Percentiles rank a stretch among this genome's conserved stretches.
Conservation (phyloP, 2,888 invertebrate species). For the Melikaiella ostensackeni region DNA sequence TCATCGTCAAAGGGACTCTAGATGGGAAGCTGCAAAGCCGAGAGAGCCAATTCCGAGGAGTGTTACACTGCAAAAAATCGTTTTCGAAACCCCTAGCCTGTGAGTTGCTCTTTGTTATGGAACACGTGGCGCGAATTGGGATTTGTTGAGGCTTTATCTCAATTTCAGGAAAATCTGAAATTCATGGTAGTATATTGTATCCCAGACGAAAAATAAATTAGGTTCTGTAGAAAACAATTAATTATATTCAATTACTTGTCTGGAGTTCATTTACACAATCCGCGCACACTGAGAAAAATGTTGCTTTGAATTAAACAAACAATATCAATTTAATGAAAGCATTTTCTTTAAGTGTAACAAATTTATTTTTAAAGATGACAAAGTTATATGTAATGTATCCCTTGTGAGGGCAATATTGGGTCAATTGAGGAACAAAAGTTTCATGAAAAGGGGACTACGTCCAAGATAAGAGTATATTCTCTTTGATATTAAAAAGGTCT, state of each 20-base stretch:
- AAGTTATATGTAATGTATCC: background rate
- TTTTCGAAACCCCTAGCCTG: constrained; percentile 58
- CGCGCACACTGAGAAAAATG: too few relatives aligned
- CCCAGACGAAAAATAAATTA: constrained; percentile 34
- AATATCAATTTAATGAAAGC: background rate
- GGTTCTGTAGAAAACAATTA: background rate
- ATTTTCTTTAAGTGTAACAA: background rate
- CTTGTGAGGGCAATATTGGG: background rate
- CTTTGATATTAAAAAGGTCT: background rate
- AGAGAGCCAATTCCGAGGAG: constrained; percentile 67
- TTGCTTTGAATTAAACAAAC: too few relatives aligned
- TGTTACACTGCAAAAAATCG: constrained; percentile 72
- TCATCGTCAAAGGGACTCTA: constrained; percentile 66
- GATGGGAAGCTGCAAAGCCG: constrained; percentile 63
- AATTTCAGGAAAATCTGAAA: constrained; percentile 38
- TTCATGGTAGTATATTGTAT: constrained; percentile 29
- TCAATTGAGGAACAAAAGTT: background rate
- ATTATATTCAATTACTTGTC: background rate
- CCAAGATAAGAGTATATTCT: background rate
- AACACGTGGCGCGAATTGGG: constrained; percentile 41
- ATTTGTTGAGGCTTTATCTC: constrained; percentile 39
- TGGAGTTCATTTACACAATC: background rate
- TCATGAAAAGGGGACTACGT: background rate
- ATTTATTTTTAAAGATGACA: background rate
- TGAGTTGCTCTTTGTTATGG: constrained; percentile 31